These are phyloP conservation scores for Sialia sialis DNA, from an alignment of 2,113 vertebrate genomes.

Conservation along the genomic window DNA sequence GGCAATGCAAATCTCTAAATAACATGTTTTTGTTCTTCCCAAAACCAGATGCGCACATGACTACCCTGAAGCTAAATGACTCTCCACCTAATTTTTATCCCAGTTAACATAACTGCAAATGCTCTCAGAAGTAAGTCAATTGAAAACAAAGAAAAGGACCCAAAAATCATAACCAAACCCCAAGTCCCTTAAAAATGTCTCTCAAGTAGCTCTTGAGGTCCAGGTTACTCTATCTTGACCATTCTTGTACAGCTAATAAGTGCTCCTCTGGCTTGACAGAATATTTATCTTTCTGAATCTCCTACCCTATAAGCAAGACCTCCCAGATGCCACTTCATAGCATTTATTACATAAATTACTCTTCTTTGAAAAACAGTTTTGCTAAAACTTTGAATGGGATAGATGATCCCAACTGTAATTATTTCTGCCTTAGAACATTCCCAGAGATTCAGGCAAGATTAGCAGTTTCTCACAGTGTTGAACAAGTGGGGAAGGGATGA, in stretches of 20 bases:
- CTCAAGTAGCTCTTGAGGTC: not conserved
- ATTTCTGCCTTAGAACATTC: not conserved
- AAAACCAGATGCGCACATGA: not conserved
- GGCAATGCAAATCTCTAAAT: not conserved
- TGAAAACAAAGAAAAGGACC: not conserved
- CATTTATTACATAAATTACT: not conserved
- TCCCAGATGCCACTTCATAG: not conserved
- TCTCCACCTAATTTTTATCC: not conserved
- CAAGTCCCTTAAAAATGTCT: not conserved
- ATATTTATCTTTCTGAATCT: not conserved
- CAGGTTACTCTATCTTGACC: not conserved
- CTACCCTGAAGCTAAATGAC: not conserved
- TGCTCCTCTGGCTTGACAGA: not conserved
- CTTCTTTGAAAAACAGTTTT: not conserved
- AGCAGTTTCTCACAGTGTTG: not conserved
- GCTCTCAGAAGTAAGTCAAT: not conserved
- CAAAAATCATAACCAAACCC: not conserved
- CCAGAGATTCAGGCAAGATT: not conserved
- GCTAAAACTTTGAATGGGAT: not conserved
- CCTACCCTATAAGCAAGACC: not conserved
- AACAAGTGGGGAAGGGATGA: not conserved
- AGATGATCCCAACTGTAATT: not conserved
- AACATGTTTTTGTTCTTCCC: not conserved
- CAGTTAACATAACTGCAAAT: not conserved
- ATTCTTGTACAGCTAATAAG: not conserved